Percentiles rank a stretch among this genome's conserved stretches.
Conservation (phyloP, 1,140 invertebrate species). For the Tribolium castaneum region DNA sequence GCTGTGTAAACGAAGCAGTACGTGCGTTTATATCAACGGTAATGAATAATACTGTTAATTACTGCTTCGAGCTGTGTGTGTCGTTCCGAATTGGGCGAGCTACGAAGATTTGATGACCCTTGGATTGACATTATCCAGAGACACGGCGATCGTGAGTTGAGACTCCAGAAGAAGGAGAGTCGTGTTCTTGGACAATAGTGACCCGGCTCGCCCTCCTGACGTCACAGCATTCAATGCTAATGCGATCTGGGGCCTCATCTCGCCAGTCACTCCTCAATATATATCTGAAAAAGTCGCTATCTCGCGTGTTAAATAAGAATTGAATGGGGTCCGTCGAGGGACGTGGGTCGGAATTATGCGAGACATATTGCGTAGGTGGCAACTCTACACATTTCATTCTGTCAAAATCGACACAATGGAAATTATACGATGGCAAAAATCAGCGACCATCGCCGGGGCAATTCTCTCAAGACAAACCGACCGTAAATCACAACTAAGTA, state of each 20-base stretch:
- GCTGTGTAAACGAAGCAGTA: conserved; percentile 25
- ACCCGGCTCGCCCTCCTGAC: conserved; percentile 59
- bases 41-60: conserved; percentile 41
- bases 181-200: conserved; percentile 56
- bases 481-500: not conserved
- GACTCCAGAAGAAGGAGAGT: conserved; percentile 36
- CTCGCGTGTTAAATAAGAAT: conserved; percentile 44
- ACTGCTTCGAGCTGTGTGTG: conserved; percentile 5
- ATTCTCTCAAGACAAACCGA: not conserved
- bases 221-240: conserved; percentile 60
- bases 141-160: conserved; percentile 34
- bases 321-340: not conserved
- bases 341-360: conserved; percentile 32
- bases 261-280: conserved; percentile 52
- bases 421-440: not conserved
- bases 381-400: not conserved
- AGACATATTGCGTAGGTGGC: conserved; percentile 6
- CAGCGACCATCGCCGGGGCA: not conserved
- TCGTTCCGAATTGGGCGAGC: conserved; percentile 7
- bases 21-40: conserved; percentile 37
- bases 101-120: conserved; percentile 26
- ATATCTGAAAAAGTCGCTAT: conserved; percentile 35
- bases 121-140: conserved; percentile 37
- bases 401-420: conserved; percentile 22
- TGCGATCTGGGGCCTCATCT: conserved; percentile 55